phyloP scores from a whole-genome alignment of 2,113 vertebrate genomes.

The Gracilinanus agilis region DNA sequence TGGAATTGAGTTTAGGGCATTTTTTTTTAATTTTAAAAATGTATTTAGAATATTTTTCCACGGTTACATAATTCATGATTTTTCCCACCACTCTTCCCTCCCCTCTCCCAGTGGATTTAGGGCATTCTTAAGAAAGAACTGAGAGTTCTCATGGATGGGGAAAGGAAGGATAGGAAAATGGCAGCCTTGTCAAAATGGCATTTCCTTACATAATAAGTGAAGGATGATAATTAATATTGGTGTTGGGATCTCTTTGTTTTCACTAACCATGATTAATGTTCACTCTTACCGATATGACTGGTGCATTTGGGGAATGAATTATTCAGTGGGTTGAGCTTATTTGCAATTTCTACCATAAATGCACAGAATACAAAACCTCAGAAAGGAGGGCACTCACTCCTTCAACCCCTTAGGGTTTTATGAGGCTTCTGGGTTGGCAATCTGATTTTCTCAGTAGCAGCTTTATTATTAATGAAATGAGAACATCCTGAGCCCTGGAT shows the following conservation, averaged over 20 bases:
- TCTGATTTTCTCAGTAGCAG: background rate
- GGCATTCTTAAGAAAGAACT: background rate
- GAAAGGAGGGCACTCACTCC: background rate
- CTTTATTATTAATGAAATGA: background rate
- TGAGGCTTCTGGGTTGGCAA: background rate
- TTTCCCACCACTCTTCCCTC: too few relatives aligned
- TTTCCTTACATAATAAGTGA: background rate
- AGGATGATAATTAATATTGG: background rate
- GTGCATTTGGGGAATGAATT: background rate
- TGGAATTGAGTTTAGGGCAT: background rate
- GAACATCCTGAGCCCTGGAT: rapidly evolving
- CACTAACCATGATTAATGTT: background rate
- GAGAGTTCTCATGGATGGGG: rapidly evolving
- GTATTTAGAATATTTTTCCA: too few relatives aligned
- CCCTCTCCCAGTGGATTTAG: too few relatives aligned
- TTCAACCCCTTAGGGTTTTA: background rate
- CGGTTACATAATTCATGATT: too few relatives aligned
- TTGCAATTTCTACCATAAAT: background rate
- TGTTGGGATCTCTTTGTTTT: background rate
- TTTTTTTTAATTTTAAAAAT: too few relatives aligned
- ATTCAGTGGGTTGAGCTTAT: background rate
- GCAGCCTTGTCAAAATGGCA: background rate
- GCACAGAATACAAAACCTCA: background rate
- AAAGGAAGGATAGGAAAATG: background rate
- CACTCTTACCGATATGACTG: background rate